These are phyloP conservation scores for Chinchilla lanigera DNA, from an alignment of 2,113 vertebrate genomes.

Conservation along the genomic window DNA sequence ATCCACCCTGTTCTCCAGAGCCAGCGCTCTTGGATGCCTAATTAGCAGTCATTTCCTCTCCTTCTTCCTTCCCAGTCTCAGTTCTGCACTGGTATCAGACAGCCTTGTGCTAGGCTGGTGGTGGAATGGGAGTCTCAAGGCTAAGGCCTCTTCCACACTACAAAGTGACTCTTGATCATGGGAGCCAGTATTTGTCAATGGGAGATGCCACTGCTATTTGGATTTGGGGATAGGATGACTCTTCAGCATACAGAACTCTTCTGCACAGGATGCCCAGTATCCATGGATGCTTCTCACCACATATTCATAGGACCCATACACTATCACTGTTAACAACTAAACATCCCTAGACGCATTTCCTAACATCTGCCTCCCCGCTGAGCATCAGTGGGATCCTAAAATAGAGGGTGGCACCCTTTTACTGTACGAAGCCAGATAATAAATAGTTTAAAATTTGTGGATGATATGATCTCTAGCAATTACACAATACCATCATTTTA, in stretches of 20 bases:
- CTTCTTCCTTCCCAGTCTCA: neutral
- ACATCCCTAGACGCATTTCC: neutral
- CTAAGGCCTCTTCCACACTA: neutral
- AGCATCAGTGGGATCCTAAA: neutral
- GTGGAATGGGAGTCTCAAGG: neutral
- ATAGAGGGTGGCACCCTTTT: neutral
- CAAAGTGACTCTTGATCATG: slow-evolving; percentile 1
- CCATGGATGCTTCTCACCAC: neutral
- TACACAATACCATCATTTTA: neutral
- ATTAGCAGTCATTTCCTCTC: slow-evolving; percentile 46
- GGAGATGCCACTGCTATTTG: neutral
- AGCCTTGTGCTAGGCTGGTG: neutral
- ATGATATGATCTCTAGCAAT: neutral
- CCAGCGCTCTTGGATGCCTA: neutral
- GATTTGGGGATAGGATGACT: neutral
- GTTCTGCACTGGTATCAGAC: neutral
- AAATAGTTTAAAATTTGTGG: neutral
- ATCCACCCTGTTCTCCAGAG: slow-evolving; percentile 52
- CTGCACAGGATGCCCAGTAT: neutral
- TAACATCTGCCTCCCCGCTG: neutral
- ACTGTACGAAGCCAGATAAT: neutral
- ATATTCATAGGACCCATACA: neutral
- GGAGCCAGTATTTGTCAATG: neutral
- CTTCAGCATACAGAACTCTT: slow-evolving; percentile 13
- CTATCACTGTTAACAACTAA: neutral